phyloP scores from a whole-genome alignment of 2,888 invertebrate genomes.

The Caenorhabditis panamensis region DNA sequence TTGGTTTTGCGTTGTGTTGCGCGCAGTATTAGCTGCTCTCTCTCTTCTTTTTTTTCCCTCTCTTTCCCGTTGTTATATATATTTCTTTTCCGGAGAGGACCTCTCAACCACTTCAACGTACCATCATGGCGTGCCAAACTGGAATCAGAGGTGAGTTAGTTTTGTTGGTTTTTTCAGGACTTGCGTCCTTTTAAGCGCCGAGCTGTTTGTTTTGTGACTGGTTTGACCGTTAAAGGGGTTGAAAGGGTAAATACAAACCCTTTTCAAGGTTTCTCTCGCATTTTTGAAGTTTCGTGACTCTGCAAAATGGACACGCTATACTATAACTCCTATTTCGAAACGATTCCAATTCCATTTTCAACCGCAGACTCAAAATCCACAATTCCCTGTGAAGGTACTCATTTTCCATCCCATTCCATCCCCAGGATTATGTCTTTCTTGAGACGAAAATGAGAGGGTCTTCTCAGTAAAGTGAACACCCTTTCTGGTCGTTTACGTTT shows the following conservation, averaged over 20 bases:
- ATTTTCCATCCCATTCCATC: slow-evolving; percentile 5
- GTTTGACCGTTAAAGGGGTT: neutral
- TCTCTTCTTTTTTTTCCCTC: slow-evolving; percentile 12
- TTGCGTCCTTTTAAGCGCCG: slow-evolving; percentile 21
- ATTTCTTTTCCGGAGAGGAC: slow-evolving; percentile 27
- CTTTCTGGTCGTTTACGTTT: slow-evolving; percentile 33
- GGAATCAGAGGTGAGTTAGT: slow-evolving; percentile 75
- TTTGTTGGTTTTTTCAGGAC: neutral
- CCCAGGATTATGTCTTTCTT: slow-evolving; percentile 39
- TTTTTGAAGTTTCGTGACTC: neutral
- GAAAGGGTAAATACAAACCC: slow-evolving; percentile 5
- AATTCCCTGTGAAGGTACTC: slow-evolving; percentile 5
- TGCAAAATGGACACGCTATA: no score
- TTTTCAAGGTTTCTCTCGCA: neutral
- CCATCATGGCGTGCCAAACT: slow-evolving; percentile 78
- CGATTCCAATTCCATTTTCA: neutral
- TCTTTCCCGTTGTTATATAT: slow-evolving; percentile 28
- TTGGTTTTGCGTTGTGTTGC: slow-evolving; percentile 65
- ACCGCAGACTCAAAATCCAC: neutral
- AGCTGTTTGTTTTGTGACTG: slow-evolving; percentile 33
- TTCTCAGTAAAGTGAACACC: slow-evolving; percentile 53
- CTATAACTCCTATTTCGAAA: neutral
- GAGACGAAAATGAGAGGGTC: slow-evolving; percentile 34
- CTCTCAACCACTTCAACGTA: slow-evolving; percentile 13
- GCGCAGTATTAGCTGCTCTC: slow-evolving; percentile 59